Evolutionary conservation across 2,888 invertebrate species (phyloP).

Genomic region (Drosophila barbarae): DNA sequence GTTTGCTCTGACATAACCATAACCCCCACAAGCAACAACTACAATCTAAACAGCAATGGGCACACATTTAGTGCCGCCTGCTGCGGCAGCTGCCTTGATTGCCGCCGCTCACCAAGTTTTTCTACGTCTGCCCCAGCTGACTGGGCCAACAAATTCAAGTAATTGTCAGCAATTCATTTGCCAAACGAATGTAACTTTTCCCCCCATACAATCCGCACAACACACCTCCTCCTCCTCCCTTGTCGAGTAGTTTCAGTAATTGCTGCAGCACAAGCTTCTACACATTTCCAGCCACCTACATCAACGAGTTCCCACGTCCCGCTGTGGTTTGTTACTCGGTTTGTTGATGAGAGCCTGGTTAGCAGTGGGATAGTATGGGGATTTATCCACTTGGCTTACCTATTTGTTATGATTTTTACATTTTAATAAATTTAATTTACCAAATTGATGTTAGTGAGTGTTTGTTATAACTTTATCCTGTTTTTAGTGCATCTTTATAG

Average conservation of each 20-base stretch:
- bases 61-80: slow-evolving; percentile 32
- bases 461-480: too few species aligned
- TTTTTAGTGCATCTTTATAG: neutral
- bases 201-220: neutral
- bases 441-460: neutral
- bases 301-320: slow-evolving; percentile 11
- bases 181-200: slow-evolving; percentile 34
- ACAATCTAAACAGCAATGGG: slow-evolving; percentile 22
- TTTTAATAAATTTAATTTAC: slow-evolving; percentile 2
- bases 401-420: neutral
- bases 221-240: neutral
- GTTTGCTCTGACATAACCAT: slow-evolving; percentile 32
- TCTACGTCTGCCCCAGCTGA: slow-evolving; percentile 16
- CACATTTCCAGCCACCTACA: slow-evolving; percentile 6
- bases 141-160: slow-evolving; percentile 58
- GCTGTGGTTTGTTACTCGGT: slow-evolving; percentile 3
- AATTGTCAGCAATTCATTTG: slow-evolving; percentile 62
- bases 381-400: neutral
- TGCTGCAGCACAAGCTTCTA: slow-evolving; percentile 4
- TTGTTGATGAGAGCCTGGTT: slow-evolving; percentile 4
- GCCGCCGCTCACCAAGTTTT: slow-evolving; percentile 19
- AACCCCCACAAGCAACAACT: slow-evolving; percentile 27
- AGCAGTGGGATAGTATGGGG: neutral
- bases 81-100: slow-evolving; percentile 15
- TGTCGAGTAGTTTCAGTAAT: slow-evolving; percentile 26